Conservation (phyloP, 1,140 invertebrate species). For the Calliopsis andreniformis region DNA sequence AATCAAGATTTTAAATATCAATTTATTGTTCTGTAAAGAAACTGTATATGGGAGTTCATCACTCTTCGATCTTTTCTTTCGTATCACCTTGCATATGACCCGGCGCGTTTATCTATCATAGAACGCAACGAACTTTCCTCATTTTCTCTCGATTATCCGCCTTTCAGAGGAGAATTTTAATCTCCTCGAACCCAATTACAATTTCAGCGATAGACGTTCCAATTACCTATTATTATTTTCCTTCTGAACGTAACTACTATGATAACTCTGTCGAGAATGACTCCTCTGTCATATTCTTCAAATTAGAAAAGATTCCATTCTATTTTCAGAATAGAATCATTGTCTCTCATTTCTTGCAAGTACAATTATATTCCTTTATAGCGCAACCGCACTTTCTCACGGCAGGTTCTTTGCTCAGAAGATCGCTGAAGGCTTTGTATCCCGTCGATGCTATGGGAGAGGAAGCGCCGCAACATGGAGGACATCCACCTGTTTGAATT, state of each 20-base stretch:
- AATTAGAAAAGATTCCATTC: not conserved
- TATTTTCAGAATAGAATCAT: not conserved
- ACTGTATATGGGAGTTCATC: too few species aligned
- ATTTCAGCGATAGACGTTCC: not conserved
- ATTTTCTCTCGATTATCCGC: too few species aligned
- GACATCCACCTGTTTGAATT: not conserved
- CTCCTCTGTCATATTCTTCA: not conserved
- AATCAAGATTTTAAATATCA: too few species aligned
- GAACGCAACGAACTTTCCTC: too few species aligned
- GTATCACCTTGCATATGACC: too few species aligned
- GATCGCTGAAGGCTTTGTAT: not conserved
- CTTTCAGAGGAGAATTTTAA: not conserved
- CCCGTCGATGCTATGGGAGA: not conserved
- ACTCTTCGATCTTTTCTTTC: too few species aligned
- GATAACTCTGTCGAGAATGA: not conserved
- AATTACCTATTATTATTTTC: not conserved
- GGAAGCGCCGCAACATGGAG: constrained; percentile 12
- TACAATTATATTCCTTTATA: constrained; percentile 48
- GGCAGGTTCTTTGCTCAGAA: not conserved
- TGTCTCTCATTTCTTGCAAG: constrained; percentile 23
- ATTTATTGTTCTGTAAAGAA: too few species aligned
- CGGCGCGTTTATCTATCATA: too few species aligned
- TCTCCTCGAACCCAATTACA: not conserved
- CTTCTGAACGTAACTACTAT: not conserved
- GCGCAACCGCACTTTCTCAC: constrained; percentile 64